Conservation (phyloP, 2,888 invertebrate species). For the Silvanus unidentatus region DNA sequence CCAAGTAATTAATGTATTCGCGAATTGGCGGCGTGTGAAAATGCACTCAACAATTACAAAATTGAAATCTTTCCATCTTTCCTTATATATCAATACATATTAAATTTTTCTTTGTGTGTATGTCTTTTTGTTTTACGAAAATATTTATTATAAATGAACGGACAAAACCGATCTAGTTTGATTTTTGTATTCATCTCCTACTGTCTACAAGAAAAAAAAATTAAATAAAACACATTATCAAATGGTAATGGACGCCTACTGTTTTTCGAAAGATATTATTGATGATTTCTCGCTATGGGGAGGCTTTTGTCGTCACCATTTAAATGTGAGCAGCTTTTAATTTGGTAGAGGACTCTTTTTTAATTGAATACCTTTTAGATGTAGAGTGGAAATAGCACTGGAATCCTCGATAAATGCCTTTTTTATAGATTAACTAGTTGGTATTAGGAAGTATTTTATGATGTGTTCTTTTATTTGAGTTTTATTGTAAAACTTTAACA, state of each 20-base stretch:
- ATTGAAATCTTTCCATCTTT: slow-evolving; percentile 20
- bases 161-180: background rate
- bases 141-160: background rate
- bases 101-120: background rate
- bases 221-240: slow-evolving; percentile 1
- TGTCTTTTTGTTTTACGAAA: too few relatives aligned
- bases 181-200: background rate
- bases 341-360: too few relatives aligned
- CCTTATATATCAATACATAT: background rate
- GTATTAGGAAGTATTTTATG: too few relatives aligned
- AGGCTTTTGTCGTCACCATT: slow-evolving; percentile 1
- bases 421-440: too few relatives aligned
- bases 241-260: slow-evolving; percentile 3
- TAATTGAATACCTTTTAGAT: too few relatives aligned
- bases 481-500: too few relatives aligned
- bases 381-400: too few relatives aligned
- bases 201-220: background rate
- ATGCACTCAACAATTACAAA: slow-evolving; percentile 34
- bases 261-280: background rate
- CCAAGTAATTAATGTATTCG: slow-evolving; percentile 42
- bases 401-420: too few relatives aligned
- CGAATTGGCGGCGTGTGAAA: slow-evolving; percentile 39
- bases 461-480: too few relatives aligned
- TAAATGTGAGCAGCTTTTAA: background rate
- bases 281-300: background rate